Conservation (phyloP, 2,888 invertebrate genomes). For the Apantesis nais region DNA sequence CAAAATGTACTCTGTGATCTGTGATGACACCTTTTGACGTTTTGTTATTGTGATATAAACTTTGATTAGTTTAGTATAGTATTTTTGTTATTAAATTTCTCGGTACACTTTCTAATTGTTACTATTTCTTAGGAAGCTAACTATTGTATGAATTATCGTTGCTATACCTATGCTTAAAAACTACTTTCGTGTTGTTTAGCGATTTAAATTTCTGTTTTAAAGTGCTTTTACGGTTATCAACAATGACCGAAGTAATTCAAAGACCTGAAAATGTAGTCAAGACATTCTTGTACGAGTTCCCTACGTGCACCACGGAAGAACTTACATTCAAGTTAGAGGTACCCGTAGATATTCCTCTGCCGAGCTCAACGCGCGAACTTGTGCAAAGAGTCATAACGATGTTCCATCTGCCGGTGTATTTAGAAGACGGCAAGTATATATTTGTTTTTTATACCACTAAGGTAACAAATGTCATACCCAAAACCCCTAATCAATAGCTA, state of each 20-base stretch:
- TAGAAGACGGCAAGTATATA: conserved; percentile 85
- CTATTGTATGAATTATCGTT: not conserved
- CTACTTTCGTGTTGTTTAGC: not conserved
- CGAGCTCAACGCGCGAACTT: conserved; percentile 86
- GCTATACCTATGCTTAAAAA: not conserved
- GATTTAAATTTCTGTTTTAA: not conserved
- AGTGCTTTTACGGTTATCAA: conserved; percentile 23
- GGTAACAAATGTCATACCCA: not conserved
- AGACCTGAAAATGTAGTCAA: conserved; percentile 55
- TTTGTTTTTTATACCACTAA: not conserved
- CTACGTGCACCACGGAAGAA: conserved; percentile 85
- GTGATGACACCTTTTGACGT: not conserved
- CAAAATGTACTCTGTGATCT: not conserved
- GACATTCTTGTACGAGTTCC: conserved; percentile 82
- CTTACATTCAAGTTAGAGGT: conserved; percentile 85
- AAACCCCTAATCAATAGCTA: not conserved
- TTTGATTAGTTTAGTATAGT: not conserved
- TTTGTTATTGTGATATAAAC: not conserved
- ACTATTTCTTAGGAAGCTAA: not conserved
- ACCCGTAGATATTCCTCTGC: conserved; percentile 87
- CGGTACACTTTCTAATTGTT: not conserved
- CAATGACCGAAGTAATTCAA: conserved; percentile 62
- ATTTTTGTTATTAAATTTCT: not conserved
- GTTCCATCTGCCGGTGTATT: conserved; percentile 89
- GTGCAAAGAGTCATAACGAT: conserved; percentile 88